phyloP scores from a whole-genome alignment of 2,888 invertebrate species.

The Villa cingulata region DNA sequence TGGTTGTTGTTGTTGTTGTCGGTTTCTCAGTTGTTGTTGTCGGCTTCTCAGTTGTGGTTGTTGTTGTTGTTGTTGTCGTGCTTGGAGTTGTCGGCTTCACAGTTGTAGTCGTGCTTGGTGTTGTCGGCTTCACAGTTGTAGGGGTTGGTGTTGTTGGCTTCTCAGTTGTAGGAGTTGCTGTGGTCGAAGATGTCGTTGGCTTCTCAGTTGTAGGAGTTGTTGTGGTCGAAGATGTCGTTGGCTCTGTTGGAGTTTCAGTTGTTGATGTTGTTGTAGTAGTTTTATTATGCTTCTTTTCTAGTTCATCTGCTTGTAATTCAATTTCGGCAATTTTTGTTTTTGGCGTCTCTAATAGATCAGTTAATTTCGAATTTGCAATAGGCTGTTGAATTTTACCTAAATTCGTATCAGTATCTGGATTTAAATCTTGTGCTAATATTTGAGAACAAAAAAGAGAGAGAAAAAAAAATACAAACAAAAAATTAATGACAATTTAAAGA shows the following conservation, averaged over 20 bases:
- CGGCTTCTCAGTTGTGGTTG: slow-evolving; percentile 21
- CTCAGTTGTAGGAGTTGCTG: slow-evolving; percentile 9
- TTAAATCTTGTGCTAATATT: no score
- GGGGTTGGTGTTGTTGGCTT: slow-evolving; percentile 9
- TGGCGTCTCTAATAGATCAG: no score
- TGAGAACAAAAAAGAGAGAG: no score
- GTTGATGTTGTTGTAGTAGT: not conserved
- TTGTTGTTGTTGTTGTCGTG: slow-evolving; percentile 17
- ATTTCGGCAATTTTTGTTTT: no score
- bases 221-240: slow-evolving; percentile 4
- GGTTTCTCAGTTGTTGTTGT: slow-evolving; percentile 24
- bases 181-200: not conserved
- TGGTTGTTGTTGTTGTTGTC: slow-evolving; percentile 28
- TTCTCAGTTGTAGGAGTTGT: slow-evolving; percentile 7
- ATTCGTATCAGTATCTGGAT: no score
- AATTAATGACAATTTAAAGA: no score
- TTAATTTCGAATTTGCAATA: no score
- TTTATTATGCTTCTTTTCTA: not conserved
- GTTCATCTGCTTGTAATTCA: not conserved
- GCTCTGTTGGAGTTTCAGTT: not conserved
- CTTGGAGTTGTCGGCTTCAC: slow-evolving; percentile 31
- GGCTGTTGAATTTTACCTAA: no score
- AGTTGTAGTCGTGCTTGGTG: slow-evolving; percentile 31
- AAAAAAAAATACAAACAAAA: no score
- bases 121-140: slow-evolving; percentile 28